phyloP scores from a whole-genome alignment of 2,113 vertebrate genomes.

The Ginglymostoma cirratum region DNA sequence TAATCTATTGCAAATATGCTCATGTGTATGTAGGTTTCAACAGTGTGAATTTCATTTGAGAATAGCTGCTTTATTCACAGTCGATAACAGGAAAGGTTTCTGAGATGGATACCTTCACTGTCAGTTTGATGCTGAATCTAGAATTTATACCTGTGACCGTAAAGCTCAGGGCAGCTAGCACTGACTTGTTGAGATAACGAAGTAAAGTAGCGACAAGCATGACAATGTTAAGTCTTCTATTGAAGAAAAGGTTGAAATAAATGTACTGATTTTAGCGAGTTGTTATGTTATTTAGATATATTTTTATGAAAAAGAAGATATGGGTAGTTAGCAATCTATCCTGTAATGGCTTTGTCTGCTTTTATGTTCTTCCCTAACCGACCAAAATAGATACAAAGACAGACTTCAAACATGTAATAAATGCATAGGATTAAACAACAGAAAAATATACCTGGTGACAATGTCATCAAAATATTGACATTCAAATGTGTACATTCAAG shows the following conservation, averaged over 20 bases:
- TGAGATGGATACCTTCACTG: background rate
- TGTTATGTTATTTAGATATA: background rate
- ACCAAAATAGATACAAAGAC: background rate
- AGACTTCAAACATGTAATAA: background rate
- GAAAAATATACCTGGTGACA: background rate
- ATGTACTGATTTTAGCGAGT: background rate
- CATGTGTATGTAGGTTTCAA: too few relatives aligned
- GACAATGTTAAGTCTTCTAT: background rate
- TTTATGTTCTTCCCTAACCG: background rate
- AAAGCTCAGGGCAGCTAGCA: background rate
- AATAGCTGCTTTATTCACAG: background rate
- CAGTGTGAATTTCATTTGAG: background rate
- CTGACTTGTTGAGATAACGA: background rate
- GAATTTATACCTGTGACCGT: background rate
- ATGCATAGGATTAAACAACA: background rate
- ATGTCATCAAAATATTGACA: background rate
- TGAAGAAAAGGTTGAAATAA: background rate
- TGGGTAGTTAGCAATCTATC: background rate
- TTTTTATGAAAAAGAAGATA: background rate
- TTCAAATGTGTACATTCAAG: background rate
- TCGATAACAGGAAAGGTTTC: background rate
- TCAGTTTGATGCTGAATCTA: background rate
- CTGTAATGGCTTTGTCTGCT: background rate
- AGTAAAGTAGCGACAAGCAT: background rate
- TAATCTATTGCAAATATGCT: background rate